Evolutionary conservation across 92 coral and sea anemone genomes (phyloP), one percentile per base, ranked within the genome.

Genomic region (Phenganax stokvisi): DNA sequence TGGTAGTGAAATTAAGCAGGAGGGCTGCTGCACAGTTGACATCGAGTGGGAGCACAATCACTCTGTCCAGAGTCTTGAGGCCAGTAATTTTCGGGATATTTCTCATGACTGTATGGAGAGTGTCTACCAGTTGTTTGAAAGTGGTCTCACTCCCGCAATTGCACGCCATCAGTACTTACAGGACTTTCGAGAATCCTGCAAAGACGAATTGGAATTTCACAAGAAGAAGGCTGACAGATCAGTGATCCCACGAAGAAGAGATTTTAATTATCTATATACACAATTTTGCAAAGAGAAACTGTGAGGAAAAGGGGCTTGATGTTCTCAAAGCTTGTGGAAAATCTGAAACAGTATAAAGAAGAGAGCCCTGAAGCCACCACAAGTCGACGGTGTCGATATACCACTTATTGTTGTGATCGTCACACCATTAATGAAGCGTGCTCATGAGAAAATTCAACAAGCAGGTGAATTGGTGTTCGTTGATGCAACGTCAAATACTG

Each of bases 121-220:
- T 60, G 20, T 60, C 56, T 74, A 79, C 67, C 77, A 79, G 74
- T 84, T 89, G 86, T 89, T 64, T 87, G 88, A 89, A 86, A 54
- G 83, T 81, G 92, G 90, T 6, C 83, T 76, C 55, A 89, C 92
- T 28, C 88, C 92, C 67, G 84, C 90, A 20, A 77, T 86, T 77
- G 90, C 90, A 57, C 82, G 87, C 20, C 87, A 87, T 80, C 85
- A 80, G 57, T 87, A 79, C 81, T 62, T 87, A 57, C 81, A 89
- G 60, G 86, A 87, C 27, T 27, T 84, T 16, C 54, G 87, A 75
- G 83, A 12, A 47, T 67, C 83, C 81, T 86, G 89, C 83, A 60
- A 52, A 56, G 77, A 82, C 59, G 88, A 77, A 25, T 62, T 84
- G 80, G 76, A 53, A 51, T 81, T 51, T 77, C 83, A 89, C 67